Evolutionary conservation across 2,797 vertebrate species (phyloP).

Genomic region (Eremophila alpestris): DNA sequence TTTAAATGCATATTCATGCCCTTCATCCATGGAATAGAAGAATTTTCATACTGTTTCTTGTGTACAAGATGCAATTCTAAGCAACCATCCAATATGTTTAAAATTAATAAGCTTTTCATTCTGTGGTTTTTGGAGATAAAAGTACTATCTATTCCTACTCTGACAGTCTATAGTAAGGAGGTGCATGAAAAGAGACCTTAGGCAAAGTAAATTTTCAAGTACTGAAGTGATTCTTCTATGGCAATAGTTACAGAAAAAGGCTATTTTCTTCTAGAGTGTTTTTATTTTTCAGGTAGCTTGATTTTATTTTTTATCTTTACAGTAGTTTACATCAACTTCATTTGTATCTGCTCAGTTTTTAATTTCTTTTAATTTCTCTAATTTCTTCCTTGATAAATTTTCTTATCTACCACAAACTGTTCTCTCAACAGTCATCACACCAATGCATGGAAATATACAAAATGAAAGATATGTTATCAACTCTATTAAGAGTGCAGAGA

Average conservation of each 20-base stretch:
- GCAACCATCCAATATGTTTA: not conserved
- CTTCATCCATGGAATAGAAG: not conserved
- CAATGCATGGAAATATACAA: not conserved
- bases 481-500: not conserved
- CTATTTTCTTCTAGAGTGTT: not conserved
- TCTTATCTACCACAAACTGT: not conserved
- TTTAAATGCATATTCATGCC: not conserved
- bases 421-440: not conserved
- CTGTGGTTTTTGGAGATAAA: not conserved
- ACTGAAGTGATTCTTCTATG: not conserved
- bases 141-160: not conserved
- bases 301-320: not conserved
- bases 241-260: not conserved
- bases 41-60: not conserved
- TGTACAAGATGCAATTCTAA: not conserved
- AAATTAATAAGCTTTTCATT: not conserved
- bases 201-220: not conserved
- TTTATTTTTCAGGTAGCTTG: not conserved
- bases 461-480: not conserved
- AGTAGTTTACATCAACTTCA: not conserved
- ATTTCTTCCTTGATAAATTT: not conserved
- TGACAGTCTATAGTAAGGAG: not conserved
- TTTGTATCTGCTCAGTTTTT: not conserved
- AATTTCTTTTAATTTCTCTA: not conserved
- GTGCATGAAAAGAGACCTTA: not conserved